These are phyloP conservation scores for Leptinotarsa defecta DNA, from an alignment of 1,140 invertebrate genomes.

Conservation along the genomic window DNA sequence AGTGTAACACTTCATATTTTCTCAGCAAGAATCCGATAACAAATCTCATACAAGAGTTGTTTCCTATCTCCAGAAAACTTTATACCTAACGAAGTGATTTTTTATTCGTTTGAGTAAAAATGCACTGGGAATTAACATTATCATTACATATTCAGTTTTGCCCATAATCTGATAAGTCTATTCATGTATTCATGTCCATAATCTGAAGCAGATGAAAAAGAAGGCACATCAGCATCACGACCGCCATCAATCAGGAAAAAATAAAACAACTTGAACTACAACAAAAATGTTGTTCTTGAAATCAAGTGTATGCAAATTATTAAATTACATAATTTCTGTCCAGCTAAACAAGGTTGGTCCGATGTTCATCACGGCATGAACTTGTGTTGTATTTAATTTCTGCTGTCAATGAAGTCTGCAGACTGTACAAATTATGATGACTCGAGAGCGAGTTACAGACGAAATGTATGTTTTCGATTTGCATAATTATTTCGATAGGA, in stretches of 20 bases:
- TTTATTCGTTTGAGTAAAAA: too few species aligned
- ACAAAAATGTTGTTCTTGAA: conserved; percentile 1
- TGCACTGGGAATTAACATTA: too few species aligned
- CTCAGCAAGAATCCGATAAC: too few species aligned
- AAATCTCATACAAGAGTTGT: too few species aligned
- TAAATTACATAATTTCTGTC: conserved; percentile 4
- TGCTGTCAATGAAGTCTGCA: not conserved
- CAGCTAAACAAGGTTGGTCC: conserved; percentile 7
- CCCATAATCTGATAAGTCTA: too few species aligned
- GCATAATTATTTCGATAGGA: not conserved
- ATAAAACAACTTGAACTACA: not conserved
- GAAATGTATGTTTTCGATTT: conserved; percentile 6
- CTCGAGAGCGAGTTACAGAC: not conserved
- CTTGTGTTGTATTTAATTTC: conserved; percentile 1
- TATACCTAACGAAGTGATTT: too few species aligned
- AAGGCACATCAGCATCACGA: conserved; percentile 1
- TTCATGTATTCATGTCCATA: too few species aligned
- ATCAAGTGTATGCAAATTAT: conserved; percentile 6
- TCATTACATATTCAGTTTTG: too few species aligned
- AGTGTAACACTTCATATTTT: too few species aligned
- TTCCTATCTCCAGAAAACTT: too few species aligned
- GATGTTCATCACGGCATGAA: conserved; percentile 5
- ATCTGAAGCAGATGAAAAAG: not conserved
- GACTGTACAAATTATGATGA: not conserved
- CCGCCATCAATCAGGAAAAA: not conserved